Evolutionary conservation across 1,140 invertebrate species (phyloP).

Genomic region (Dryas iulia): DNA sequence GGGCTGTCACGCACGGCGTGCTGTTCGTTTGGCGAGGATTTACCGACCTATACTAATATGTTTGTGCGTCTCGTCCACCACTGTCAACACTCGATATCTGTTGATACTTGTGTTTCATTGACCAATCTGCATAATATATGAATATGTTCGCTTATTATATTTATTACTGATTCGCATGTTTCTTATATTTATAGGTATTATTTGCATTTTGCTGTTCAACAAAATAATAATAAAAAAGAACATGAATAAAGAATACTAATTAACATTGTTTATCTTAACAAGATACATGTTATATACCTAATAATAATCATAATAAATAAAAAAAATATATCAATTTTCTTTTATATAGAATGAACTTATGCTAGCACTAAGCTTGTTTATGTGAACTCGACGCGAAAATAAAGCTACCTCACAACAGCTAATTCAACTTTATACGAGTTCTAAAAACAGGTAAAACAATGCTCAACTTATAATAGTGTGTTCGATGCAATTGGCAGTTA

Average conservation of each 20-base stretch:
- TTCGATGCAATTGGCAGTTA: slow-evolving; percentile 76
- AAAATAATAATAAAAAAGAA: not conserved
- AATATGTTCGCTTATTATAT: not conserved
- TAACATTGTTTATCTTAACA: not conserved
- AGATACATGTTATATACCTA: not conserved
- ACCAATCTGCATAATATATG: not conserved
- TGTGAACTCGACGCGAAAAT: slow-evolving; percentile 17
- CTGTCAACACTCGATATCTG: slow-evolving; percentile 38
- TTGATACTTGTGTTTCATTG: not conserved
- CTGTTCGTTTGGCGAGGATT: slow-evolving; percentile 57
- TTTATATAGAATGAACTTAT: not conserved
- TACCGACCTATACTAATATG: slow-evolving; percentile 71
- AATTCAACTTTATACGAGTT: slow-evolving; percentile 63
- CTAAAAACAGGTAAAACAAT: slow-evolving; percentile 75
- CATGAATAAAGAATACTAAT: not conserved
- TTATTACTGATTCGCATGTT: not conserved
- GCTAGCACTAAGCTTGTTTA: not conserved
- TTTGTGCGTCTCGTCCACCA: slow-evolving; percentile 49
- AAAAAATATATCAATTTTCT: not conserved
- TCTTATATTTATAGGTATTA: not conserved
- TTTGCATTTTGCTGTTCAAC: not conserved
- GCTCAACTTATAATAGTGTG: slow-evolving; percentile 75
- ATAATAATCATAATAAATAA: not conserved
- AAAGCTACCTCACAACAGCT: slow-evolving; percentile 39
- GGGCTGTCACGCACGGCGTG: slow-evolving; percentile 57